Conservation (phyloP, 1,140 invertebrate genomes). For the Melitaea cinxia region DNA sequence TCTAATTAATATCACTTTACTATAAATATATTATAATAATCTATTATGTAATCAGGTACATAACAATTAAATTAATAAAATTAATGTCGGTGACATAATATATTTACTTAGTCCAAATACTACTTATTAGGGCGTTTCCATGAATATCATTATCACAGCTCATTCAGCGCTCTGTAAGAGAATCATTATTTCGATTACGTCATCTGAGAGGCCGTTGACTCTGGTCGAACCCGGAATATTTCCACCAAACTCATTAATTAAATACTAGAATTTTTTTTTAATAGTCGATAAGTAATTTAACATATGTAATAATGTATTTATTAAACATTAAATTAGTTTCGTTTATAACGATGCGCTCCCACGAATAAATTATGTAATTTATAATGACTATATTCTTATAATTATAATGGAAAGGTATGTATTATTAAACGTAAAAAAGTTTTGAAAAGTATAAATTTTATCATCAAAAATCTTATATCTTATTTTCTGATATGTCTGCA, state of each 20-base stretch:
- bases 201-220: conserved; percentile 38
- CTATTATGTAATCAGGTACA: not conserved
- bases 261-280: not conserved
- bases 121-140: conserved; percentile 32
- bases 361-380: too few species aligned
- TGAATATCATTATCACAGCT: conserved; percentile 32
- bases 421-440: not conserved
- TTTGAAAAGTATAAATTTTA: not conserved
- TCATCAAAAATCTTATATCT: conserved; percentile 6
- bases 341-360: too few species aligned
- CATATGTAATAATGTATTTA: not conserved
- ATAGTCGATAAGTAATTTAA: not conserved
- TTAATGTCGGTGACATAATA: conserved; percentile 9
- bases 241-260: conserved; percentile 10
- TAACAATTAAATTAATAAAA: not conserved
- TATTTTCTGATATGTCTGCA: conserved; percentile 8
- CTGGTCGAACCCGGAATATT: conserved; percentile 28
- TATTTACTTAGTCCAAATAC: conserved; percentile 19
- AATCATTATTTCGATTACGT: conserved; percentile 42
- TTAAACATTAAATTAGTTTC: too few species aligned
- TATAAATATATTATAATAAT: too few species aligned
- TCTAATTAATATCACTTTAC: too few species aligned
- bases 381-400: not conserved
- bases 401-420: not conserved
- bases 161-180: conserved; percentile 32